These are phyloP conservation scores for Drosophila infuscata DNA, from an alignment of 2,888 invertebrate species.

Conservation along the genomic window DNA sequence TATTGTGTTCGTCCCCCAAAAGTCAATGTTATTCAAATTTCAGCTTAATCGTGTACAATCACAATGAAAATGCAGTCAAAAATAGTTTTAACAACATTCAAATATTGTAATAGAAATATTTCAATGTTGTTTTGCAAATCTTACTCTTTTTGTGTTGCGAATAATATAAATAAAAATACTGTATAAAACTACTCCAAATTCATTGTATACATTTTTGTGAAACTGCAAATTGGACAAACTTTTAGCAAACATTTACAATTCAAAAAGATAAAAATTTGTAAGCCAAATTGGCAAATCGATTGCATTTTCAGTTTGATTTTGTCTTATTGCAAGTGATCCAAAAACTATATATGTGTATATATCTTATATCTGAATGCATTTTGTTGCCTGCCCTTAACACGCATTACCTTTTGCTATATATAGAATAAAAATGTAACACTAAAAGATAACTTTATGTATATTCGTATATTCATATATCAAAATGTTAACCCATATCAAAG, in stretches of 20 bases:
- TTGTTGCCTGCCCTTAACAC: conserved; percentile 50
- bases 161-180: not conserved
- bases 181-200: not conserved
- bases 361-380: conserved; percentile 28
- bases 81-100: no score
- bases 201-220: no score
- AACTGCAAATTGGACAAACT: conserved; percentile 20
- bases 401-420: conserved; percentile 37
- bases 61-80: conserved; percentile 41
- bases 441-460: conserved; percentile 26
- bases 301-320: conserved; percentile 54
- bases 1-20: conserved; percentile 50
- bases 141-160: not conserved
- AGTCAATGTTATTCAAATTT: conserved; percentile 16
- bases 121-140: not conserved
- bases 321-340: conserved; percentile 26
- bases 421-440: conserved; percentile 15
- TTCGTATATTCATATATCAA: conserved; percentile 35
- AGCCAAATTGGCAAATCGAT: conserved; percentile 46
- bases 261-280: conserved; percentile 28
- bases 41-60: conserved; percentile 14
- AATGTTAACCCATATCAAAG: conserved; percentile 53
- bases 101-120: not conserved
- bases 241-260: conserved; percentile 40
- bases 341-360: conserved; percentile 12